Conservation (phyloP, 2,888 invertebrate genomes). For the Drosophila pseudotakahashii region DNA sequence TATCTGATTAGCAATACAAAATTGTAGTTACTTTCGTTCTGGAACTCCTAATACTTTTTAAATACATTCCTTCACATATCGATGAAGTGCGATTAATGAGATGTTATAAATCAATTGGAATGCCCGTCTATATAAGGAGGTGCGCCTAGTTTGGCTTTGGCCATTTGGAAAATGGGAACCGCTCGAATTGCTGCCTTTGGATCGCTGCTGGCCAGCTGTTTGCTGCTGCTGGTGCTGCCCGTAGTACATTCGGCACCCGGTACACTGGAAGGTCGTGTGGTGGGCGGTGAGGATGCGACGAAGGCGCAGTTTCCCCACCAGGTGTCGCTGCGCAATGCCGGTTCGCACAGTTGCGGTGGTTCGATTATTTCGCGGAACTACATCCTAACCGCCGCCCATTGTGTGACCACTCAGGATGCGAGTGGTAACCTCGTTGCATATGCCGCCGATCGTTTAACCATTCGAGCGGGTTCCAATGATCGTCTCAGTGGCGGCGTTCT, state of each 20-base stretch:
- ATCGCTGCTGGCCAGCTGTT: not conserved
- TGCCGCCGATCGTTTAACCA: conserved; percentile 13
- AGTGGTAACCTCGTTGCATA: not conserved
- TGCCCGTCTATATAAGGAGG: conserved; percentile 13
- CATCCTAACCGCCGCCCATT: conserved; percentile 69
- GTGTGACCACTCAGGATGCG: conserved; percentile 29
- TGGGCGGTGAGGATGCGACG: conserved; percentile 61
- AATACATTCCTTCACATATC: not conserved
- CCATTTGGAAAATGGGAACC: conserved; percentile 22
- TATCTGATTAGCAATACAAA: no score
- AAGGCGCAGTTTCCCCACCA: conserved; percentile 65
- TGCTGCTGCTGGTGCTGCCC: conserved; percentile 16
- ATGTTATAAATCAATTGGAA: conserved; percentile 5
- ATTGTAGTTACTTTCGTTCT: no score
- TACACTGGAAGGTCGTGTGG: conserved; percentile 46
- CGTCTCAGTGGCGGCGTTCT: conserved; percentile 74
- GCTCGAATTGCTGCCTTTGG: not conserved
- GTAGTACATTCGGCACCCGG: conserved; percentile 35
- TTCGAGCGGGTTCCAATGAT: conserved; percentile 75
- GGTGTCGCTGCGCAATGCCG: conserved; percentile 53
- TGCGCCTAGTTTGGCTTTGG: not conserved
- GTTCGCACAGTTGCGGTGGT: conserved; percentile 61
- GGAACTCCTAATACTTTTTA: not conserved
- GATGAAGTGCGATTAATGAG: not conserved
- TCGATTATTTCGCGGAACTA: conserved; percentile 57